A percentile compares a stretch with the other conserved stretches of the same genome.
Evolutionary conservation across 2,113 vertebrate genomes (phyloP).

Genomic region (Dolichotis patagonum): DNA sequence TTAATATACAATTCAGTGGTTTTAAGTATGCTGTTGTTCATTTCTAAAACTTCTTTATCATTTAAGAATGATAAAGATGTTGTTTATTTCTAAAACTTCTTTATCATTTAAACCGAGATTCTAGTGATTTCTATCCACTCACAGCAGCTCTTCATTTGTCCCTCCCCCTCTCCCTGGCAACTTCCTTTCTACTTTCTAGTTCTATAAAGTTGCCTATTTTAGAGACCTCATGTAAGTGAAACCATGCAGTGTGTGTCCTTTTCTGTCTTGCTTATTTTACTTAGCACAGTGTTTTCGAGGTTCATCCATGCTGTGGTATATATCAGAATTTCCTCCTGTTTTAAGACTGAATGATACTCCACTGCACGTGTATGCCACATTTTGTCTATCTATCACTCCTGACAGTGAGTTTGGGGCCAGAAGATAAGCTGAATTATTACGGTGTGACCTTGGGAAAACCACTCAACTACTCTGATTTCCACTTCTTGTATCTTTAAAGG

Average conservation of each 20-base stretch:
- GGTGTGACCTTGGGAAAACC: not conserved
- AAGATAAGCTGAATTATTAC: not conserved
- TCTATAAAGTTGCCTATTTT: not conserved
- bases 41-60: not conserved
- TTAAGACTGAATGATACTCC: not conserved
- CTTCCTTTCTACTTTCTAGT: not conserved
- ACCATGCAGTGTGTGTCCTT: not conserved
- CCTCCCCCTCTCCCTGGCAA: not conserved
- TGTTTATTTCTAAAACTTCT: not conserved
- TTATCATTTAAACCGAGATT: not conserved
- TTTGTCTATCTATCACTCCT: not conserved
- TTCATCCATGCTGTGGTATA: not conserved
- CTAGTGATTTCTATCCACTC: not conserved
- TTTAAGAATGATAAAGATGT: too few species aligned
- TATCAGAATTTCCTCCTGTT: not conserved
- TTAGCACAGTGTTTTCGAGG: not conserved
- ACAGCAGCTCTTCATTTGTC: fast-evolving
- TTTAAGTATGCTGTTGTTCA: not conserved
- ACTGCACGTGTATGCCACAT: fast-evolving
- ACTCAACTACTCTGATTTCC: not conserved
- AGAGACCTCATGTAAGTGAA: not conserved
- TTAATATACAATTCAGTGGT: not conserved
- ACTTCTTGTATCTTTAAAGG: not conserved
- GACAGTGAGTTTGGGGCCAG: not conserved
- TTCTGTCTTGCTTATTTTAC: not conserved